phyloP scores from a whole-genome alignment of 92 coral and sea anemone genomes.

The Pocillopora grandis region DNA sequence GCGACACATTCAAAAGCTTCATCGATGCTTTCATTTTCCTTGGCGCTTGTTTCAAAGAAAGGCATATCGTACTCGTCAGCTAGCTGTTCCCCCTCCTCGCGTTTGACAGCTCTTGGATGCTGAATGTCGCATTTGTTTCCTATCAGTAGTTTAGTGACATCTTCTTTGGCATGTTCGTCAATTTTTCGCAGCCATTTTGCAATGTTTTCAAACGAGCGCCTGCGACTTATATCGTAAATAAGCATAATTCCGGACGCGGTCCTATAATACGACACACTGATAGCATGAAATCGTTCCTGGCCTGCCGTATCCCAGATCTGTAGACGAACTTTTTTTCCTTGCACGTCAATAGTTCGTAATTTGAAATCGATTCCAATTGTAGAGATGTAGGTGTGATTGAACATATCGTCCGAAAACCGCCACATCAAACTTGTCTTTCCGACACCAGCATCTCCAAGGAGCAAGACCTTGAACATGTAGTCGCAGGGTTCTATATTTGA shows the following conservation, averaged over 20 bases:
- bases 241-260: conserved; percentile 91
- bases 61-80: conserved; percentile 78
- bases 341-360: conserved; percentile 82
- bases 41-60: conserved; percentile 95
- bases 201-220: conserved; percentile 77
- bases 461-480: conserved; percentile 83
- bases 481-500: conserved; percentile 54
- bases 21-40: conserved; percentile 84
- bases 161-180: conserved; percentile 77
- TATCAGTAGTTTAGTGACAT: conserved; percentile 73
- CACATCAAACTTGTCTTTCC: conserved; percentile 91
- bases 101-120: conserved; percentile 74
- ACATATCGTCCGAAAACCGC: conserved; percentile 98
- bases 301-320: conserved; percentile 99
- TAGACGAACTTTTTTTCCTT: conserved; percentile 73
- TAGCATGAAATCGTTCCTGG: conserved; percentile 90
- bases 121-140: conserved; percentile 92
- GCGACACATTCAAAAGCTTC: conserved; percentile 84
- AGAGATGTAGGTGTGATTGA: conserved; percentile 89
- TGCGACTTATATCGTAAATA: conserved; percentile 86
- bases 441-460: conserved; percentile 97
- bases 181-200: conserved; percentile 90
- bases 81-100: conserved; percentile 70
- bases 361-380: conserved; percentile 99
- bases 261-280: conserved; percentile 93